These are phyloP conservation scores for Mormyrops attenuatus DNA, from an alignment of 2,797 vertebrate species.

Conservation along the genomic window DNA sequence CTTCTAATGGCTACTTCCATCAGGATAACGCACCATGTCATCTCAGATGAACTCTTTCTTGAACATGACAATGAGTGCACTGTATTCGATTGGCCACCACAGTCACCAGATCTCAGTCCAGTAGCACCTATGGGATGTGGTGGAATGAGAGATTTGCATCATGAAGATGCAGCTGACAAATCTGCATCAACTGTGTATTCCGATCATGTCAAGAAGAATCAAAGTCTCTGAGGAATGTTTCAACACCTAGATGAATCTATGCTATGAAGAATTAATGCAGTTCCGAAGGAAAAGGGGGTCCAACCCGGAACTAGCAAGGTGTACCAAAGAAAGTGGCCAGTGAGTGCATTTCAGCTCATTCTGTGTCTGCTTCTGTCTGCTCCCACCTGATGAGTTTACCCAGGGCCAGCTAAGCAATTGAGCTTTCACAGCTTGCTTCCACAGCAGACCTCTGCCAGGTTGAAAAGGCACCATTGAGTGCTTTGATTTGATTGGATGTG, in stretches of 20 bases:
- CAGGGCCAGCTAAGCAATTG: not conserved
- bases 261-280: not conserved
- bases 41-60: not conserved
- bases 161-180: not conserved
- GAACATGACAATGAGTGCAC: not conserved
- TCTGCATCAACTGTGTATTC: not conserved
- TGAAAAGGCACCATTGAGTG: not conserved
- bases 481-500: constrained; percentile 38
- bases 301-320: not conserved
- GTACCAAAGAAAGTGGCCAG: not conserved
- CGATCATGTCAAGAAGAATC: not conserved
- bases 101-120: not conserved
- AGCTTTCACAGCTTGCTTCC: not conserved
- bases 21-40: not conserved
- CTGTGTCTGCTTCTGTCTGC: not conserved
- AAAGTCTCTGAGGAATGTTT: not conserved
- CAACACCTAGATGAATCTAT: not conserved
- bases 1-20: not conserved
- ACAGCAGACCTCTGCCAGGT: not conserved
- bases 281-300: not conserved
- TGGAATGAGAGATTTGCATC: not conserved
- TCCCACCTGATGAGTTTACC: not conserved
- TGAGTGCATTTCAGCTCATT: not conserved
- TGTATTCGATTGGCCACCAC: not conserved
- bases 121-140: not conserved